phyloP scores from a whole-genome alignment of 2,888 invertebrate species.

The Tetrapedia diversipes region DNA sequence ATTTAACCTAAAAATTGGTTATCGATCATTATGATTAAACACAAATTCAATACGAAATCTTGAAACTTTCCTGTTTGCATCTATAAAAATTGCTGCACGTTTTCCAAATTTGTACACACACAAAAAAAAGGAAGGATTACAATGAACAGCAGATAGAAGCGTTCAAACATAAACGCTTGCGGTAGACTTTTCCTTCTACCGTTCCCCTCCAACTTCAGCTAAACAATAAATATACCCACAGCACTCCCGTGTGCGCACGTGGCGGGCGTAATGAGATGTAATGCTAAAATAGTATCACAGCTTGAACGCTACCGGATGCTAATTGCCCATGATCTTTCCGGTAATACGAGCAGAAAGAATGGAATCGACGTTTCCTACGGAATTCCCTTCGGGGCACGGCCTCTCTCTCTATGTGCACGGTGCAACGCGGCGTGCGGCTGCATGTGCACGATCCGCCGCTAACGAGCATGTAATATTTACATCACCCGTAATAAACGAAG shows the following conservation, averaged over 20 bases:
- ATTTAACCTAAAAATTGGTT: too few species aligned
- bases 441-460: conserved; percentile 65
- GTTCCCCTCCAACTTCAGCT: too few species aligned
- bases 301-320: not conserved
- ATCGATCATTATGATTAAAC: too few species aligned
- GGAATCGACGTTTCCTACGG: conserved; percentile 30
- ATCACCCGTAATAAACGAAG: conserved; percentile 74
- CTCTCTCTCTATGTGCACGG: not conserved
- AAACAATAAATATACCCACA: not conserved
- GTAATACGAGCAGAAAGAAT: conserved; percentile 33
- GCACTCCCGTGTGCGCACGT: not conserved
- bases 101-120: too few species aligned
- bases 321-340: conserved; percentile 21
- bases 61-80: too few species aligned
- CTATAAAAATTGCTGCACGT: too few species aligned
- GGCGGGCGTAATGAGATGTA: not conserved
- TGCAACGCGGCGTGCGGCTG: conserved; percentile 58
- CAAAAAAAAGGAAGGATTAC: too few species aligned
- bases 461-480: conserved; percentile 80
- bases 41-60: too few species aligned
- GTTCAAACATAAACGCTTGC: too few species aligned
- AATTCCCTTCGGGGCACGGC: conserved; percentile 8
- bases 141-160: too few species aligned
- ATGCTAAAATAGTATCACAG: conserved; percentile 12
- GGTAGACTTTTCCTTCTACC: not conserved